Conservation (phyloP, 1,140 invertebrate species). For the Holcopasites calliopsidis region DNA sequence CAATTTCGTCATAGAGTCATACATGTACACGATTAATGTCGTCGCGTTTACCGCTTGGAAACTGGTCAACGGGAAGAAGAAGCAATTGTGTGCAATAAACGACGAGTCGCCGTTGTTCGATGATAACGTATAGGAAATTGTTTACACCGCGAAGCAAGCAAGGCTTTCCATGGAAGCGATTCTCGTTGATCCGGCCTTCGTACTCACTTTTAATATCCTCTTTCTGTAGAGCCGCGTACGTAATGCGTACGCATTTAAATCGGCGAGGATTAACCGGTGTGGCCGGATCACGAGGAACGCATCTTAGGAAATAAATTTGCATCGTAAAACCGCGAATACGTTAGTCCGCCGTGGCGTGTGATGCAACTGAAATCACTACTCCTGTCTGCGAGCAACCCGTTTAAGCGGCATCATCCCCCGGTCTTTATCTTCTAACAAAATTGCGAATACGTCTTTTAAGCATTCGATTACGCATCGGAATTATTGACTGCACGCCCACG, state of each 20-base stretch:
- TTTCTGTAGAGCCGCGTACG: neutral
- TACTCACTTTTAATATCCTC: slow-evolving; percentile 3
- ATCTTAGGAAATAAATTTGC: slow-evolving; percentile 3
- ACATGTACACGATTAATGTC: neutral
- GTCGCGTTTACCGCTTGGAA: neutral
- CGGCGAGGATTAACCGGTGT: neutral
- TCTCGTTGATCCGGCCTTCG: neutral
- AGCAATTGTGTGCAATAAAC: neutral
- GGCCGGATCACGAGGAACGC: neutral
- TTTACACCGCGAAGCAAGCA: neutral
- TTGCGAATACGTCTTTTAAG: neutral
- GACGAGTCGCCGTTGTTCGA: neutral
- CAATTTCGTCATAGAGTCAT: too few relatives aligned
- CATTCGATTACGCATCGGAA: too few relatives aligned
- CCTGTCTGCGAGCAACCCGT: neutral
- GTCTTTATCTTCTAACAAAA: slow-evolving; percentile 39
- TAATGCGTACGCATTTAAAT: neutral
- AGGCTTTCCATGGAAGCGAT: neutral
- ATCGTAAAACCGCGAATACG: neutral
- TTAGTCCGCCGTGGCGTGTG: neutral
- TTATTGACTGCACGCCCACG: too few relatives aligned
- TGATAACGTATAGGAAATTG: neutral
- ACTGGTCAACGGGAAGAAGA: neutral
- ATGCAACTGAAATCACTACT: neutral
- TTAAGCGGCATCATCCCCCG: slow-evolving; percentile 34